Conservation (phyloP, 2,797 vertebrate species). For the Acipenser ruthenus region DNA sequence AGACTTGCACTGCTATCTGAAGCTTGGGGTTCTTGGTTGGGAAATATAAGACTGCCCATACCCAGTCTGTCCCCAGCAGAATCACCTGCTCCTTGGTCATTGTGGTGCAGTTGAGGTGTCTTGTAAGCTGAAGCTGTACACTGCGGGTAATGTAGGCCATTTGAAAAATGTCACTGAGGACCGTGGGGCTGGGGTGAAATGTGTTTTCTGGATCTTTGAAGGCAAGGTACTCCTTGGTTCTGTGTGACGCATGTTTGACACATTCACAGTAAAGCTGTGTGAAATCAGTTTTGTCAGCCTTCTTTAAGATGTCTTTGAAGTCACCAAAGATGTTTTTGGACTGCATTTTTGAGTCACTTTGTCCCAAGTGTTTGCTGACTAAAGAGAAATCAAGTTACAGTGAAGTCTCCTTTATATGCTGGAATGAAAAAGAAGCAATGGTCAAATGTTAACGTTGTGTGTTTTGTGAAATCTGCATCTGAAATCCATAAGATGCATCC, state of each 20-base stretch:
- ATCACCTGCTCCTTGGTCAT: constrained; percentile 56
- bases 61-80: constrained; percentile 62
- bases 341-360: constrained; percentile 13
- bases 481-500: too few species aligned
- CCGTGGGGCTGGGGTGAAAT: constrained; percentile 38
- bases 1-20: constrained; percentile 55
- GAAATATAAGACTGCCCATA: constrained; percentile 55
- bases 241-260: constrained; percentile 40
- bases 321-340: constrained; percentile 5
- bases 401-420: constrained; percentile 51
- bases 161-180: constrained; percentile 55
- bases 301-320: constrained; percentile 35
- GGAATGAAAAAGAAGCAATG: constrained; percentile 10
- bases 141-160: constrained; percentile 62
- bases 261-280: constrained; percentile 48
- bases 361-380: constrained; percentile 17
- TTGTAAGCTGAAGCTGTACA: constrained; percentile 36
- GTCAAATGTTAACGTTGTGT: too few species aligned
- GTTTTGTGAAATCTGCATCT: too few species aligned
- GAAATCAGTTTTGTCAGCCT: constrained; percentile 29
- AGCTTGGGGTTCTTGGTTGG: constrained; percentile 49
- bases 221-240: constrained; percentile 53
- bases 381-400: constrained; percentile 21
- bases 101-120: constrained; percentile 53
- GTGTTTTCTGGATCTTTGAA: constrained; percentile 57